Conservation (phyloP, 1,140 invertebrate species). For the Cyclargus thomasi region DNA sequence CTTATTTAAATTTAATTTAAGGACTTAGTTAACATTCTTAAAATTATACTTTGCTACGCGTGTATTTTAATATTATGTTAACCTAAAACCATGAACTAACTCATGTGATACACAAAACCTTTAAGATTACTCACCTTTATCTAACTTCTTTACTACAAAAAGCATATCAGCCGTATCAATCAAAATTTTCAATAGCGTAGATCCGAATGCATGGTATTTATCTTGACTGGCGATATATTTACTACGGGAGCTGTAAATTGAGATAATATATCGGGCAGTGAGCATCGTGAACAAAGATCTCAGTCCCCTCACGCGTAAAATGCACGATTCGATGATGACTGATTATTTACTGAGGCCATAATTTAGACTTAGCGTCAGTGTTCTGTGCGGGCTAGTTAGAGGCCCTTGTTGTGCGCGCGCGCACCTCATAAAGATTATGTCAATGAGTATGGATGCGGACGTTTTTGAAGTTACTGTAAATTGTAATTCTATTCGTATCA, state of each 20-base stretch:
- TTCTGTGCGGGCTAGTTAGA: conserved; percentile 59
- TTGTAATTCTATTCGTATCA: no score
- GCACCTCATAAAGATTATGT: conserved; percentile 44
- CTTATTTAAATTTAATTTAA: no score
- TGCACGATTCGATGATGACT: conserved; percentile 45
- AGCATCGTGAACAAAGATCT: conserved; percentile 26
- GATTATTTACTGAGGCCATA: conserved; percentile 61
- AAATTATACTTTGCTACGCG: no score
- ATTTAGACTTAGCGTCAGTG: conserved; percentile 61
- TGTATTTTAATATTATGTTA: no score
- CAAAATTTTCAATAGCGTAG: background rate
- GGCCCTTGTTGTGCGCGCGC: conserved; percentile 66
- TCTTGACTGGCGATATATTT: conserved; percentile 15
- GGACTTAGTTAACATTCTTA: no score
- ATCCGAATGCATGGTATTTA: background rate
- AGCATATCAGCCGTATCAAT: background rate
- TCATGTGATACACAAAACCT: no score
- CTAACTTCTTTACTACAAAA: background rate
- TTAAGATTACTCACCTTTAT: no score
- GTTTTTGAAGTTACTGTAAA: no score
- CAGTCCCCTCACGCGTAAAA: conserved; percentile 36
- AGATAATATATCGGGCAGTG: conserved; percentile 21
- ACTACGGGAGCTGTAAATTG: conserved; percentile 12
- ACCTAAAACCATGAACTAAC: no score
- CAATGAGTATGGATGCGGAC: conserved; percentile 36